phyloP scores from a whole-genome alignment of 1,140 invertebrate genomes.

The Drosophila nigrodunni region DNA sequence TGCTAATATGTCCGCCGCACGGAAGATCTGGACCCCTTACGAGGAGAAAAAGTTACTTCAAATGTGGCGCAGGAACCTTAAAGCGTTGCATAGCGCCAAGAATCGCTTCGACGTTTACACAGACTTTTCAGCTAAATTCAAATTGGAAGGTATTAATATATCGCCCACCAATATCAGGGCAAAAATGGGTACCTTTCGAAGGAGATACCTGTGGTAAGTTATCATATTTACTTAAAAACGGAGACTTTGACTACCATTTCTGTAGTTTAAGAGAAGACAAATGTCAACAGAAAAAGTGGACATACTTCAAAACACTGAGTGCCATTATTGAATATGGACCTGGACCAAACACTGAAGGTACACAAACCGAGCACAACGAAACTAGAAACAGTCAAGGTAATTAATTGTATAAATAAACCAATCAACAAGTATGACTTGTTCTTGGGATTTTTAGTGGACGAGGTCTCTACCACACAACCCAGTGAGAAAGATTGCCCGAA shows the following conservation, averaged over 20 bases:
- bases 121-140: conserved; percentile 2
- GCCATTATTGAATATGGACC: too few species aligned
- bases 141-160: not conserved
- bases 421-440: not conserved
- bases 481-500: not conserved
- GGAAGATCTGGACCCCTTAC: not conserved
- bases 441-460: not conserved
- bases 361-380: too few species aligned
- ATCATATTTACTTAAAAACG: not conserved
- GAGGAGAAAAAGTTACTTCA: conserved; percentile 22
- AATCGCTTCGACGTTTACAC: not conserved
- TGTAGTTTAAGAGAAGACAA: not conserved
- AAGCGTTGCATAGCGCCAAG: not conserved
- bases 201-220: conserved; percentile 17
- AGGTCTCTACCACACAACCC: not conserved
- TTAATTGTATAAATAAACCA: too few species aligned
- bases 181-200: conserved; percentile 40
- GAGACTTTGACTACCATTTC: too few species aligned
- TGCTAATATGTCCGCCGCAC: not conserved
- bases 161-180: conserved; percentile 7
- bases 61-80: conserved; percentile 19
- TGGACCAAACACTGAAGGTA: too few species aligned
- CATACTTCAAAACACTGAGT: too few species aligned
- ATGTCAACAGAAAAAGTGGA: not conserved
- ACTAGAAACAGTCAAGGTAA: too few species aligned